Conservation (phyloP, 2,113 vertebrate genomes). For the Mirounga angustirostris region DNA sequence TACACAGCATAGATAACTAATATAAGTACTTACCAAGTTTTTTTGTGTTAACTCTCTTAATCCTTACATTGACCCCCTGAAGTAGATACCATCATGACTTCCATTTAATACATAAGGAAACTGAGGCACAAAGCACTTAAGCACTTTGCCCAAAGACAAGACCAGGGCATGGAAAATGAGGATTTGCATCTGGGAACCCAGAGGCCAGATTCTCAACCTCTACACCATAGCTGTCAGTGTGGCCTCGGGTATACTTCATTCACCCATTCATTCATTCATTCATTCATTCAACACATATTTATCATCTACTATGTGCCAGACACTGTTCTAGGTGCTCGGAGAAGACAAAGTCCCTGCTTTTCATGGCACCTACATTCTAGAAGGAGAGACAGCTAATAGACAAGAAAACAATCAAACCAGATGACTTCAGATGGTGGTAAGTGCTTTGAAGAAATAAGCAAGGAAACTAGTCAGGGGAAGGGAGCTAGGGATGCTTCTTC, state of each 20-base stretch:
- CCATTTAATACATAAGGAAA: background rate
- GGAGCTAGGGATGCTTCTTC: background rate
- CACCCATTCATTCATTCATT: background rate
- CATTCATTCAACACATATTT: background rate
- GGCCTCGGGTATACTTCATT: background rate
- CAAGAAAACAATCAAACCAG: background rate
- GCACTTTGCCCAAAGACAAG: background rate
- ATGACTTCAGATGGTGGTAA: background rate
- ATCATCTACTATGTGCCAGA: background rate
- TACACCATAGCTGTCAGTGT: background rate
- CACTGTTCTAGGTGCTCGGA: background rate
- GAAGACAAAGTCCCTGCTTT: background rate
- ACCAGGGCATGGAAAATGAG: background rate
- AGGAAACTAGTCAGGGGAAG: background rate
- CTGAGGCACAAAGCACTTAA: background rate
- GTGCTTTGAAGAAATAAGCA: background rate
- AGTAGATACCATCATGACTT: background rate
- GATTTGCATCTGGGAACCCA: background rate
- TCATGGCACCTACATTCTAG: background rate
- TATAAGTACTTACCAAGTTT: background rate
- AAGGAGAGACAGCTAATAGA: background rate
- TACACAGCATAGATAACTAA: background rate
- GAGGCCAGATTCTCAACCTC: background rate
- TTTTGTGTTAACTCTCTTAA: background rate
- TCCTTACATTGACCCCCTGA: background rate